Evolutionary conservation across 2,888 invertebrate genomes (phyloP), one percentile per base, ranked within the genome.

Genomic region (Cryptocheilus praepositus): DNA sequence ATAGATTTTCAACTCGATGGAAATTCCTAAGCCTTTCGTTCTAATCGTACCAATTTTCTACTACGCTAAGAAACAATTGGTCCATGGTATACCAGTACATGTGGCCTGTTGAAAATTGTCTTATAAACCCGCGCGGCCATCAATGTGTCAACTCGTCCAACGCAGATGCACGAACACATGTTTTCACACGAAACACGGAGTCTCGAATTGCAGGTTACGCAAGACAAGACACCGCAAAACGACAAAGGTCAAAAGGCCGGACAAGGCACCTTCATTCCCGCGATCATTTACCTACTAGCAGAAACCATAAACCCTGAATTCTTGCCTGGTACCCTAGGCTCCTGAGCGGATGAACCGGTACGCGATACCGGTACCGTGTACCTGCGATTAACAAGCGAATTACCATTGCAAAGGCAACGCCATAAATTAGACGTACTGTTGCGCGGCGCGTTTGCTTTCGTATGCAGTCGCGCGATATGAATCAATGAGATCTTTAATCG

Each of bases 401-500:
- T 81, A 82, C 77, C 81, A 81, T 77, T 77, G 81, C 82, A 81
- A 81, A 80, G 69, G 71, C 71, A 63, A 70, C 71, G 69, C 73
- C 71, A 74, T 81, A 77, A 81, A 81, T 81, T 76, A 75, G 77
- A 81, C 81, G 73, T 79, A 74, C 73, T 70, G 73, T 73, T 70
- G 74, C 64, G 49, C 19, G 19, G 49, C 44, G 53, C 69, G 71
- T 65, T 36, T 71, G 73, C 71, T 77, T 76, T 77, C 69, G 73
- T 73, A 76, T 73, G 70, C 81, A 69, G 56, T 62, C 64, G 69
- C 61, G 69, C 67, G 74, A 77, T 81, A 80, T 80, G 83, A 82
- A 81, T 81, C 82, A 69, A 71, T 73, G 71, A 78, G 77, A 73
- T 80, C 81, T 82, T 80, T 81, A 81, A 78, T 81, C 78, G 80